Conservation (phyloP, 2,797 vertebrate species). For the Gouania willdenowi region DNA sequence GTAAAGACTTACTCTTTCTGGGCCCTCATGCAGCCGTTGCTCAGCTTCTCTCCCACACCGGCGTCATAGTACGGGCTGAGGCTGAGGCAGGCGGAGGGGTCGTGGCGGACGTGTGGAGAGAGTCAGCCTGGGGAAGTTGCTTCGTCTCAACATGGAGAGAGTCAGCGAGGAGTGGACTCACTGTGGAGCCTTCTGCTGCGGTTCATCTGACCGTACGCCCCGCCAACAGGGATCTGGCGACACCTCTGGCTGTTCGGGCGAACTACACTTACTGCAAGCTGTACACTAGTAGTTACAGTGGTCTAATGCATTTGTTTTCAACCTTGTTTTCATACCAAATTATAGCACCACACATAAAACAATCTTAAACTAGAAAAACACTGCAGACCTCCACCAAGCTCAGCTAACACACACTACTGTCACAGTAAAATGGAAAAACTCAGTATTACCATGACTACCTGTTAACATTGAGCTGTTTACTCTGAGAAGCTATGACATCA, state of each 20-base stretch:
- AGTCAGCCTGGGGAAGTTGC: conserved; percentile 48
- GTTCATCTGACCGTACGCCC: conserved; percentile 3
- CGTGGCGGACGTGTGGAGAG: conserved; percentile 17
- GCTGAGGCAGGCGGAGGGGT: conserved; percentile 1
- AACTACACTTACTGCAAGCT: conserved; percentile 12
- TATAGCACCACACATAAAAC: too few species aligned
- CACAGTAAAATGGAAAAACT: too few species aligned
- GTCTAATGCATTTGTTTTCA: too few species aligned
- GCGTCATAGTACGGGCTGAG: conserved; percentile 47
- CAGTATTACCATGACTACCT: too few species aligned
- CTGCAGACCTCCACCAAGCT: too few species aligned
- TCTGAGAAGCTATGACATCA: too few species aligned
- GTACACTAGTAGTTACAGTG: too few species aligned
- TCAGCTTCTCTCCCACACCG: conserved; percentile 22
- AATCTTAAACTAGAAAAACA: too few species aligned
- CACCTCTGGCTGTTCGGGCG: conserved; percentile 31
- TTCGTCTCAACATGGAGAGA: conserved; percentile 64
- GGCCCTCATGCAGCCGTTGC: conserved; percentile 23
- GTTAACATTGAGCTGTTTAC: too few species aligned
- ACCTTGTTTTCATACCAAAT: too few species aligned
- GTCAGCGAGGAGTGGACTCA: conserved; percentile 12
- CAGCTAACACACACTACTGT: too few species aligned
- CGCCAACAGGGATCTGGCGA: conserved; percentile 20
- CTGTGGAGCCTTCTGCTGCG: conserved; percentile 30
- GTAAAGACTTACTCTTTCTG: conserved; percentile 53